These are phyloP conservation scores for Silurus aristotelis DNA, from an alignment of 2,797 vertebrate genomes.

Conservation along the genomic window DNA sequence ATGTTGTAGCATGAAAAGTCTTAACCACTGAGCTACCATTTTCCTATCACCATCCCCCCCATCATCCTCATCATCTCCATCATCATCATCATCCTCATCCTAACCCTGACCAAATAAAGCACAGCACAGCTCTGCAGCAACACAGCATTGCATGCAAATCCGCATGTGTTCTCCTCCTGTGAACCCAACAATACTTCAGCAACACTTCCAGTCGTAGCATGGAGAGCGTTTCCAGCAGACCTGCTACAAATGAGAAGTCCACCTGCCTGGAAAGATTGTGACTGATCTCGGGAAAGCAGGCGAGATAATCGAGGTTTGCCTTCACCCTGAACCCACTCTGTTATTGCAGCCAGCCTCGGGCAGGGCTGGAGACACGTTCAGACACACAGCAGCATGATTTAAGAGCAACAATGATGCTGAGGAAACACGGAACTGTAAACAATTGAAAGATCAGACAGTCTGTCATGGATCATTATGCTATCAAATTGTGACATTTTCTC, in stretches of 20 bases:
- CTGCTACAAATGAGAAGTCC: constrained; percentile 13
- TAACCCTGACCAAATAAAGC: neutral
- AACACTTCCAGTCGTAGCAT: neutral
- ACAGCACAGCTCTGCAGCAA: too few species aligned
- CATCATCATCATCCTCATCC: neutral
- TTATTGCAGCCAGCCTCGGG: neutral
- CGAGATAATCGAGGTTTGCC: constrained; percentile 23
- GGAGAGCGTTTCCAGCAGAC: constrained; percentile 1
- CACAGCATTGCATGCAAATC: neutral
- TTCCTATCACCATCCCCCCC: too few species aligned
- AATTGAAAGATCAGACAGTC: neutral
- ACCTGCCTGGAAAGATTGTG: neutral
- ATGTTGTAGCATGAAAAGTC: too few species aligned
- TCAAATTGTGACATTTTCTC: too few species aligned
- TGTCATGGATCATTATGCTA: neutral
- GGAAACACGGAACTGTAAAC: neutral
- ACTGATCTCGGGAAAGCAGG: constrained; percentile 23
- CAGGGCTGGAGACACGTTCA: neutral
- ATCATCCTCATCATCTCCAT: too few species aligned
- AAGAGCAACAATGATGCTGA: neutral
- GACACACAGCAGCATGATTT: neutral
- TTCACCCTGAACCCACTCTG: constrained; percentile 13
- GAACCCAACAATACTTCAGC: neutral
- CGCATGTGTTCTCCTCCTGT: constrained; percentile 6
- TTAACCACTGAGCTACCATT: too few species aligned